Conservation (phyloP, 2,113 vertebrate species). For the Poecilia latipinna region DNA sequence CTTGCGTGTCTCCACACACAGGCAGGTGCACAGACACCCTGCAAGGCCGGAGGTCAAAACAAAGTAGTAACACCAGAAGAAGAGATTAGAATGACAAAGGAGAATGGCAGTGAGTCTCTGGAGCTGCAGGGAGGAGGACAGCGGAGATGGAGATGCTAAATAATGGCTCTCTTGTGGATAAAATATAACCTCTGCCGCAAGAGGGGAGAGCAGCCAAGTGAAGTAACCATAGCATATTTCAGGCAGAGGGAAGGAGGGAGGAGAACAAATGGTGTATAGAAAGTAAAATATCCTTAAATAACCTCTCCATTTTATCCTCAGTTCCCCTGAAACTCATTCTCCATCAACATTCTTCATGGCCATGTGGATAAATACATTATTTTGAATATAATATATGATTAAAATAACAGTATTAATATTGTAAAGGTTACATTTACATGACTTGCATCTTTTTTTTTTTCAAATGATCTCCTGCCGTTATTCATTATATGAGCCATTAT, state of each 20-base stretch:
- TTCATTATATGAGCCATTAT: slow-evolving; percentile 27
- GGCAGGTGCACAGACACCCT: not conserved
- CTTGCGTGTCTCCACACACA: slow-evolving; percentile 2
- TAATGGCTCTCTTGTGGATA: slow-evolving; percentile 68
- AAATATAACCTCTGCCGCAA: slow-evolving; percentile 59
- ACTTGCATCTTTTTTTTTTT: slow-evolving; percentile 6
- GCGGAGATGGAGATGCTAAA: slow-evolving; percentile 68
- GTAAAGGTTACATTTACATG: slow-evolving; percentile 5
- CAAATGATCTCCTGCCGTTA: slow-evolving; percentile 12
- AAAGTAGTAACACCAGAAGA: slow-evolving; percentile 61
- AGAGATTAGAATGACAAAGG: slow-evolving; percentile 74
- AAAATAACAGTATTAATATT: slow-evolving; percentile 22
- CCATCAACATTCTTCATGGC: not conserved
- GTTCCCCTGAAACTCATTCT: not conserved
- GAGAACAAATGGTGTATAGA: slow-evolving; percentile 12
- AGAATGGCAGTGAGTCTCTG: slow-evolving; percentile 58
- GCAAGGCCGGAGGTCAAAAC: slow-evolving; percentile 63
- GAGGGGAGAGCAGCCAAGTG: slow-evolving; percentile 13
- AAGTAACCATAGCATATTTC: slow-evolving; percentile 51
- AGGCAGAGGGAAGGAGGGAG: slow-evolving; percentile 20
- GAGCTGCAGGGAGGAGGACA: slow-evolving; percentile 49
- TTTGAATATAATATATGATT: not conserved
- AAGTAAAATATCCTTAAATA: slow-evolving; percentile 28
- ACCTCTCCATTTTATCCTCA: slow-evolving; percentile 20
- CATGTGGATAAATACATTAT: not conserved